phyloP scores from a whole-genome alignment of 2,797 vertebrate species.

The Vespertilio murinus region DNA sequence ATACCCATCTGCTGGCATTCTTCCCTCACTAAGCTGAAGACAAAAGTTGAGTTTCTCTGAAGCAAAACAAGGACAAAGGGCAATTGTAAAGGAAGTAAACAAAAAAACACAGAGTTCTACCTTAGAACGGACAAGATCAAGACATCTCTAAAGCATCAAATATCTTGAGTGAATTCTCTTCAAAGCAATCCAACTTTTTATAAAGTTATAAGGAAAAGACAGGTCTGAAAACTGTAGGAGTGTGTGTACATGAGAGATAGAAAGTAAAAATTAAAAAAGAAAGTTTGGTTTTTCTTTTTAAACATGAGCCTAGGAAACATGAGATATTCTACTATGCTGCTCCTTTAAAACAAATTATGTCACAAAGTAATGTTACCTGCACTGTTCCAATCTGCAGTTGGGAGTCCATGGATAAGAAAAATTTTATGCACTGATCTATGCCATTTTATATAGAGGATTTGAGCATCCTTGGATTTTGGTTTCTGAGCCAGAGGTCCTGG shows the following conservation, averaged over 20 bases:
- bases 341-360: constrained; percentile 30
- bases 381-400: not conserved
- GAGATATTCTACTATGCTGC: not conserved
- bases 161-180: not conserved
- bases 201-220: not conserved
- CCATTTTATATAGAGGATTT: not conserved
- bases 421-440: not conserved
- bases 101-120: not conserved
- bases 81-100: not conserved
- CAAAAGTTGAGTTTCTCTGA: constrained; percentile 19
- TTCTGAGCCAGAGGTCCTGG: not conserved
- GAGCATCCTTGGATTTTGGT: not conserved
- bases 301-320: not conserved
- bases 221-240: not conserved
- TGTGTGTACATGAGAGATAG: not conserved
- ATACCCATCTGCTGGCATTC: not conserved
- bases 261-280: not conserved
- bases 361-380: not conserved
- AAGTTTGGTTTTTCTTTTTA: not conserved
- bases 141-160: constrained; percentile 29
- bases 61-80: constrained; percentile 43
- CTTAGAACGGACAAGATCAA: not conserved
- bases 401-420: not conserved
- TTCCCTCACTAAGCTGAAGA: not conserved
- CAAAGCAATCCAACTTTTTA: constrained; percentile 33